A percentile compares a stretch with the other conserved stretches of the same genome.
phyloP scores from a whole-genome alignment of 2,888 invertebrate genomes.

The Cotesia congregata region DNA sequence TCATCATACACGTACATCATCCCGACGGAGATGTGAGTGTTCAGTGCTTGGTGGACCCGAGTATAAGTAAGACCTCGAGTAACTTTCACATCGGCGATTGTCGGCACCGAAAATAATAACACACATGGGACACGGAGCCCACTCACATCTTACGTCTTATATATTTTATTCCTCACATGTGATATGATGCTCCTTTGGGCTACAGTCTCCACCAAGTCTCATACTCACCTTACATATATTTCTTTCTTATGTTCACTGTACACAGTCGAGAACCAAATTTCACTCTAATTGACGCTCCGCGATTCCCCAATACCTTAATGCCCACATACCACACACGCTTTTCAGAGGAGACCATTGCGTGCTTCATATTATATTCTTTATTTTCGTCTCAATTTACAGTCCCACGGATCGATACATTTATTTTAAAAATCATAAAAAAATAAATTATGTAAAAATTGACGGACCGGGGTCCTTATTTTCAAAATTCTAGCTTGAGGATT shows the following conservation, averaged over 20 bases:
- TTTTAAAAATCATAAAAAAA: not conserved
- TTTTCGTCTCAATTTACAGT: not conserved
- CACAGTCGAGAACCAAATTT: constrained; percentile 30
- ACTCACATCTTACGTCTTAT: too few species aligned
- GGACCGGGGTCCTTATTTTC: too few species aligned
- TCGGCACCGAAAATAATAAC: constrained; percentile 1
- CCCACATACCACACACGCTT: constrained; percentile 30
- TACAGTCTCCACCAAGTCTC: not conserved
- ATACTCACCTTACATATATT: not conserved
- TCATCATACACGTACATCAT: not conserved
- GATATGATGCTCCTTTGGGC: not conserved
- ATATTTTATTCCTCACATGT: not conserved
- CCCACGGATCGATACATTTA: constrained; percentile 23
- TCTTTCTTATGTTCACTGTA: too few species aligned
- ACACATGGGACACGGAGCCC: not conserved
- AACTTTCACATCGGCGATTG: not conserved
- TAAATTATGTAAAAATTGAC: not conserved
- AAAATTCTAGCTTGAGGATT: too few species aligned
- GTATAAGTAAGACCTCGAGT: not conserved
- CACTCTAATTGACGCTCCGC: constrained; percentile 47
- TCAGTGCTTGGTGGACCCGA: not conserved
- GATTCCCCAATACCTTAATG: constrained; percentile 6
- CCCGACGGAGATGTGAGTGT: too few species aligned
- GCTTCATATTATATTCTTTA: constrained; percentile 25
- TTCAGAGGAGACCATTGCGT: constrained; percentile 24